A percentile compares a stretch with the other conserved stretches of the same genome.
These are phyloP conservation scores for Hoplodrina ambigua DNA, from an alignment of 2,888 invertebrate genomes.

Conservation along the genomic window DNA sequence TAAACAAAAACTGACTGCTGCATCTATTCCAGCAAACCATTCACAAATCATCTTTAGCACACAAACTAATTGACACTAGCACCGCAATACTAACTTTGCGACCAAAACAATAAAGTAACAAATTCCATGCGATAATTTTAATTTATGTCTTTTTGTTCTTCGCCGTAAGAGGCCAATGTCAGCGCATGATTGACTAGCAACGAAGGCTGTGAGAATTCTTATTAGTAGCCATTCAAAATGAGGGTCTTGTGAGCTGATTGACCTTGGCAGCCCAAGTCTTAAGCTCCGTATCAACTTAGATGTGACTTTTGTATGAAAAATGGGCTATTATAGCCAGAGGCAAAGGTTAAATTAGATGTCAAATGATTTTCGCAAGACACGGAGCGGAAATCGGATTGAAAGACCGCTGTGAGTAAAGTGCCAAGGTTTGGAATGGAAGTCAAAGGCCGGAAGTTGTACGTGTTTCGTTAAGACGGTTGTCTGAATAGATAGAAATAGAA, in stretches of 20 bases:
- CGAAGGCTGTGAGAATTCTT: conserved; percentile 64
- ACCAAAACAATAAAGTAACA: conserved; percentile 44
- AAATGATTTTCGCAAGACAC: conserved; percentile 34
- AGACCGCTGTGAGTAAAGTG: conserved; percentile 18
- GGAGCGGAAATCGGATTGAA: conserved; percentile 35
- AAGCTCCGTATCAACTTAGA: conserved; percentile 37
- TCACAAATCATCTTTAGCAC: conserved; percentile 24
- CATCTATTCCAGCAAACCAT: conserved; percentile 18
- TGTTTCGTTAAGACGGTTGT: conserved; percentile 45
- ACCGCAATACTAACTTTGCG: conserved; percentile 35
- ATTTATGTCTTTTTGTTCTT: conserved; percentile 64
- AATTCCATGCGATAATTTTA: conserved; percentile 50
- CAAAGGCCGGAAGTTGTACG: conserved; percentile 52
- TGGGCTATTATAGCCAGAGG: conserved; percentile 31
- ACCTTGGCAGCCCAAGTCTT: conserved; percentile 35
- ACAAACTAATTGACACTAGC: neutral
- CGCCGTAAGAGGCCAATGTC: conserved; percentile 60
- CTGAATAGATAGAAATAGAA: conserved; percentile 28
- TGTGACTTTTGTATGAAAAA: conserved; percentile 44
- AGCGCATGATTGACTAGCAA: conserved; percentile 57
- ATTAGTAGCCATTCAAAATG: conserved; percentile 58
- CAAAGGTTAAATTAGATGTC: conserved; percentile 46
- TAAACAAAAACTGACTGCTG: neutral
- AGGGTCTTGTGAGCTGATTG: conserved; percentile 54
- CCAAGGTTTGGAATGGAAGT: conserved; percentile 39